Evolutionary conservation across 2,797 vertebrate genomes (phyloP).

Genomic region (Neopelma chrysocephalum): DNA sequence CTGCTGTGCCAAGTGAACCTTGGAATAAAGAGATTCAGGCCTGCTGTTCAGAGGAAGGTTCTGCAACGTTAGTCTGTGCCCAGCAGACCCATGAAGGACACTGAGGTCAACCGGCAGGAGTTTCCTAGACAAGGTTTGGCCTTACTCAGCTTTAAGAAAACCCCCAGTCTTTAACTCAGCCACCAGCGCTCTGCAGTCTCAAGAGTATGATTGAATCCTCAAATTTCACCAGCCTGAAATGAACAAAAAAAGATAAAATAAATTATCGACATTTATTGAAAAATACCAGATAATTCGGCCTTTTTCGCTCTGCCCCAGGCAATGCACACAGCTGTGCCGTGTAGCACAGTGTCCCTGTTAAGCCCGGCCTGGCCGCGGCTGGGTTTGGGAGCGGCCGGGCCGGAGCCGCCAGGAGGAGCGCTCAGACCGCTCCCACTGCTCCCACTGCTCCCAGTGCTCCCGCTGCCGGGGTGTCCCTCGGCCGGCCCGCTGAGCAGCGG

Average conservation of each 20-base stretch:
- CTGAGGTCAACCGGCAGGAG: background rate
- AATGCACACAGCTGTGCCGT: background rate
- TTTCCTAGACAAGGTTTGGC: background rate
- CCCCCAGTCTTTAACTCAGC: background rate
- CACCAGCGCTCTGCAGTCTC: background rate
- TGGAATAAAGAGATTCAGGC: background rate
- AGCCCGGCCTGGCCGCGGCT: background rate
- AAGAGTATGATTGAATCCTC: background rate
- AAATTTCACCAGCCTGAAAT: background rate
- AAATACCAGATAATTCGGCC: background rate
- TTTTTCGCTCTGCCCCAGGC: background rate
- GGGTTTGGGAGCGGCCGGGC: background rate
- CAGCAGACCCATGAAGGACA: background rate
- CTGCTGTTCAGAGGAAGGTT: background rate
- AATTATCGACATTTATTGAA: background rate
- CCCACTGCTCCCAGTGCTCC: too few species aligned
- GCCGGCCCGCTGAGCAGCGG: background rate
- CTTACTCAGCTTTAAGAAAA: background rate
- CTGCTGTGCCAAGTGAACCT: constrained; percentile 14
- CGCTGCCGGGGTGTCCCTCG: background rate
- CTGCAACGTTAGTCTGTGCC: background rate
- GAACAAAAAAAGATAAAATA: background rate
- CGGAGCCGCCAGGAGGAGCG: background rate
- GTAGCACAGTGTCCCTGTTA: background rate
- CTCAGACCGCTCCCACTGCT: background rate